A percentile compares a stretch with the other conserved stretches of the same genome.
Conservation (phyloP, 2,113 vertebrate genomes). For the Falcunculus frontatus region DNA sequence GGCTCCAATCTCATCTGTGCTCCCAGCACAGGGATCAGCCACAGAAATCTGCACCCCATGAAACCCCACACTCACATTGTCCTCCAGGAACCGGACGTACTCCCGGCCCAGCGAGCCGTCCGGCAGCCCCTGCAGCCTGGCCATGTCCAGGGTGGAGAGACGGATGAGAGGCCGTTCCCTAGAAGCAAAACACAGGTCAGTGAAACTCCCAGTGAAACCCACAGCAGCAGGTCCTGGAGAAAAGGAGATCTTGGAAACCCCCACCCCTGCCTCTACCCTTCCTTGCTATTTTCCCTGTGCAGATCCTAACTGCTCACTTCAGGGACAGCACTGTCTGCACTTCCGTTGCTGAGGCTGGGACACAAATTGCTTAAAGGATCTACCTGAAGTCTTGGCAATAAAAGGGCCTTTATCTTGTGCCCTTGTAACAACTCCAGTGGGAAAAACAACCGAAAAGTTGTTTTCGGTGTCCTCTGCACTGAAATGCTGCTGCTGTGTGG, state of each 20-base stretch:
- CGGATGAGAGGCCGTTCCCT: conserved; percentile 91
- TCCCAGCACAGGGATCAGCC: background rate
- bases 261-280: background rate
- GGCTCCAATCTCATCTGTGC: background rate
- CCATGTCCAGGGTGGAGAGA: conserved; percentile 83
- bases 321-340: background rate
- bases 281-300: background rate
- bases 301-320: background rate
- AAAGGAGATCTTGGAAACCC: background rate
- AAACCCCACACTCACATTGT: conserved; percentile 79
- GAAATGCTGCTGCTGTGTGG: accelerated
- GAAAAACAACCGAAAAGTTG: too few species aligned
- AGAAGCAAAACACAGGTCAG: background rate
- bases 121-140: conserved; percentile 76
- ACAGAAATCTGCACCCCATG: background rate
- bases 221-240: background rate
- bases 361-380: background rate
- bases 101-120: conserved; percentile 84
- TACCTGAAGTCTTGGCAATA: background rate
- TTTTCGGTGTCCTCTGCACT: accelerated
- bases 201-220: background rate
- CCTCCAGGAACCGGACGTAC: conserved; percentile 86
- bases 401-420: background rate
- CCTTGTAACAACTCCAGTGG: background rate
- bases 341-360: background rate